Conservation (phyloP, 2,113 vertebrate species). For the Onychostoma macrolepis region DNA sequence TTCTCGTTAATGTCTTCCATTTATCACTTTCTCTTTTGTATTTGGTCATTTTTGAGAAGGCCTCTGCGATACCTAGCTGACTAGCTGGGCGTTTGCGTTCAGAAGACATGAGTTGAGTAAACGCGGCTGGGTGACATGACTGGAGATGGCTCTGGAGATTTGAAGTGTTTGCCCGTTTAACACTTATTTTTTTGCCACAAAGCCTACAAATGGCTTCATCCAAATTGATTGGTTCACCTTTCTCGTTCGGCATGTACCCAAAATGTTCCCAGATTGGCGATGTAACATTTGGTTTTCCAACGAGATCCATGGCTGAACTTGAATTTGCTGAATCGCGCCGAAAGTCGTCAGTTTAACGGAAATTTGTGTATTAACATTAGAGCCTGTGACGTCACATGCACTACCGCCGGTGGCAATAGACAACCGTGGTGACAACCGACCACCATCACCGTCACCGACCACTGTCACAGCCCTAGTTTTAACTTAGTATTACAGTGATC, state of each 20-base stretch:
- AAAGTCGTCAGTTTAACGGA: not conserved
- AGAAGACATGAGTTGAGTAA: not conserved
- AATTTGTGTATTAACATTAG: not conserved
- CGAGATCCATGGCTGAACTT: not conserved
- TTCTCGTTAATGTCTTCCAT: not conserved
- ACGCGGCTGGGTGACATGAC: not conserved
- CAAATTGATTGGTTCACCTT: not conserved
- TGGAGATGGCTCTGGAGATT: constrained; percentile 2
- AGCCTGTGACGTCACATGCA: no score
- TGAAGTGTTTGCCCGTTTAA: not conserved
- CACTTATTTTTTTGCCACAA: not conserved
- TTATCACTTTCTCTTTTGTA: not conserved
- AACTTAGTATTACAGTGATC: not conserved
- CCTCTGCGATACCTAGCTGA: not conserved
- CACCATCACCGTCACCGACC: no score
- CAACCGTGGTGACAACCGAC: no score
- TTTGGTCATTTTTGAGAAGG: constrained; percentile 8
- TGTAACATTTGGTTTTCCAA: not conserved
- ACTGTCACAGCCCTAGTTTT: no score
- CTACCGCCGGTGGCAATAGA: no score
- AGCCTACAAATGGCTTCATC: not conserved
- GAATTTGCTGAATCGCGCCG: not conserved
- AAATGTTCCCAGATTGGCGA: not conserved
- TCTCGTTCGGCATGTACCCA: not conserved
- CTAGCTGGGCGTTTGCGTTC: not conserved